Evolutionary conservation across 2,888 invertebrate species (phyloP), one percentile per base, ranked within the genome.

Genomic region (Operophtera brumata): DNA sequence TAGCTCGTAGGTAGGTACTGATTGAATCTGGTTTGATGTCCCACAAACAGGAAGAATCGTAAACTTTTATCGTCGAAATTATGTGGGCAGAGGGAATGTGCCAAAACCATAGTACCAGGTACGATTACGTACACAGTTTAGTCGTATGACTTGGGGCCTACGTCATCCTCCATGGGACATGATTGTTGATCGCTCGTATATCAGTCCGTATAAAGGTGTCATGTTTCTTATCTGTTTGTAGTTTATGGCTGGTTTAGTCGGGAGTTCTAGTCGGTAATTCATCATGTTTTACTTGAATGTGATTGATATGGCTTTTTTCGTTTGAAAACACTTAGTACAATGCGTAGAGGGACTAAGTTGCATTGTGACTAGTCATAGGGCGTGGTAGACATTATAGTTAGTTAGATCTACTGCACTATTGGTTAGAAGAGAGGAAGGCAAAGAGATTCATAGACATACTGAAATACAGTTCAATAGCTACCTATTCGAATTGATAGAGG

Each of bases 31-130:
- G 73, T 75, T 74, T 66, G 47, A 37, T 66, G 70, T 61, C 67
- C 71, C 70, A 71, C 72, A 74, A 73, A 77, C 70, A 78, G 80
- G 81, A 80, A 82, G 71, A 59, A 60, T 69, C 75, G 69, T 84
- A 82, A 84, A 82, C 57, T 75, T 83, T 84, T 82, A 84, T 82
- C 59, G 60, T 61, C 48, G 42, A 37, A 53, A 57, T 52, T 54
- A 48, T 47, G 59, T 59, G 58, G 59, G 60, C 55, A 58, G 59
- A 52, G 43, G 35, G 25, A 34, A 34, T 58, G 65, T 71, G 73
- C 73, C 73, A 74, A 76, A 65, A 66, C 43, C 35, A 45, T 62
- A 61, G 64, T 65, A 65, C 60, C 65, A 67, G 67, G 67, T 66
- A 30, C 30, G 9, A 30, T 8, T 30, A 30, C 34, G 11, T 11